phyloP scores from a whole-genome alignment of 2,797 vertebrate genomes.

The Notolepis coatsorum region DNA sequence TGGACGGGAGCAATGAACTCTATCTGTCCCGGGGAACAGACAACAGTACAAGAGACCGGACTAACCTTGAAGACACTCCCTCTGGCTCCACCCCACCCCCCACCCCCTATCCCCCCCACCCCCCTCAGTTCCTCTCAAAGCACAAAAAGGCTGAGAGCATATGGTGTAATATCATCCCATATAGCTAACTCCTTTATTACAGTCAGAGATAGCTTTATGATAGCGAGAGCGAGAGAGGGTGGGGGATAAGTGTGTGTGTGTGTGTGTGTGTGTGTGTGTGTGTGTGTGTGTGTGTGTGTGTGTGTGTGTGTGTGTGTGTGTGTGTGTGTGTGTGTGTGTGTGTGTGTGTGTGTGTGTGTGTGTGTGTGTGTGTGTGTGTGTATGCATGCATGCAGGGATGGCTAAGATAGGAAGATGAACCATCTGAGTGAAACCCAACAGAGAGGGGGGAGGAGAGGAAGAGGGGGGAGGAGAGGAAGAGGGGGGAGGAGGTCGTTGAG shows the following conservation, averaged over 20 bases:
- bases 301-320: conserved; percentile 9
- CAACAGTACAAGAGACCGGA: conserved; percentile 47
- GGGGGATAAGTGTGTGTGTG: conserved; percentile 22
- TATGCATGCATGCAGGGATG: neutral
- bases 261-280: conserved; percentile 1
- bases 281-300: neutral
- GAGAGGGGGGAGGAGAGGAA: neutral
- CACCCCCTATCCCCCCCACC: conserved; percentile 50
- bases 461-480: conserved; percentile 20
- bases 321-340: conserved; percentile 19
- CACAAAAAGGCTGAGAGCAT: conserved; percentile 46
- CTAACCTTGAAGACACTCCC: conserved; percentile 40
- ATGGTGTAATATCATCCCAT: conserved; percentile 36
- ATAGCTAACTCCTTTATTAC: conserved; percentile 19
- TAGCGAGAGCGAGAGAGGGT: neutral
- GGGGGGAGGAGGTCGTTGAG: neutral
- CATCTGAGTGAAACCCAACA: conserved; percentile 11
- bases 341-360: neutral
- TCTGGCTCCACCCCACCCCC: conserved; percentile 47
- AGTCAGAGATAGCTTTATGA: conserved; percentile 8
- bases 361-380: neutral
- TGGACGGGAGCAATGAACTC: too few relatives aligned
- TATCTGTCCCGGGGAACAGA: conserved; percentile 20
- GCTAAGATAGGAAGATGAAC: neutral
- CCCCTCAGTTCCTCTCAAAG: conserved; percentile 43